Evolutionary conservation across 2,888 invertebrate genomes (phyloP).

Genomic region (Dexiosoma caninum): DNA sequence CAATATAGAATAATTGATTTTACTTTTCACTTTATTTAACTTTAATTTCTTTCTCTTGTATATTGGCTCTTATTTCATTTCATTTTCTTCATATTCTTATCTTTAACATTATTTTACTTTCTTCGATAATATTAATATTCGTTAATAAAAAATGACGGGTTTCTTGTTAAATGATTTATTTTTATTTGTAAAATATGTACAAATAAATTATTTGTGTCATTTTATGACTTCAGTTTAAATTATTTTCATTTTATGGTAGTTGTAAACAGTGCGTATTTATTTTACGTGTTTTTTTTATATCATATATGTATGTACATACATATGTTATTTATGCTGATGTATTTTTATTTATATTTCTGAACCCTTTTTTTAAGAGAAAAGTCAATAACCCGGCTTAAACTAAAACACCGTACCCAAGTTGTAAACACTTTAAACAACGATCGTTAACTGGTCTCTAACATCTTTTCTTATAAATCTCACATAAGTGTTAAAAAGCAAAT

Average conservation of each 20-base stretch:
- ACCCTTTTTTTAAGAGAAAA: conserved; percentile 10
- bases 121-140: neutral
- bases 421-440: conserved; percentile 62
- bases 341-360: neutral
- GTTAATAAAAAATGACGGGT: neutral
- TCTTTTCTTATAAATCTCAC: conserved; percentile 31
- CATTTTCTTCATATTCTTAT: neutral
- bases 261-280: neutral
- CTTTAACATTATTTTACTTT: neutral
- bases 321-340: neutral
- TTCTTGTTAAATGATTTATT: neutral
- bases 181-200: neutral
- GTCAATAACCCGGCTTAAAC: conserved; percentile 49
- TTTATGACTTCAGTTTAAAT: neutral
- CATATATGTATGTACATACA: no score
- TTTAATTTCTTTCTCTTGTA: no score
- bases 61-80: no score
- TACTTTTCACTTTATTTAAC: neutral
- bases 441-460: conserved; percentile 58
- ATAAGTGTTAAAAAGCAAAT: conserved; percentile 5
- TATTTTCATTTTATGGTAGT: neutral
- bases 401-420: conserved; percentile 43
- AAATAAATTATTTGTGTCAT: neutral
- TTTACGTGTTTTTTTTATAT: neutral
- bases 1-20: conserved; percentile 5